Evolutionary conservation across 2,797 vertebrate species (phyloP), one percentile per base, ranked within the genome.

Genomic region (Phoeniculus purpureus): DNA sequence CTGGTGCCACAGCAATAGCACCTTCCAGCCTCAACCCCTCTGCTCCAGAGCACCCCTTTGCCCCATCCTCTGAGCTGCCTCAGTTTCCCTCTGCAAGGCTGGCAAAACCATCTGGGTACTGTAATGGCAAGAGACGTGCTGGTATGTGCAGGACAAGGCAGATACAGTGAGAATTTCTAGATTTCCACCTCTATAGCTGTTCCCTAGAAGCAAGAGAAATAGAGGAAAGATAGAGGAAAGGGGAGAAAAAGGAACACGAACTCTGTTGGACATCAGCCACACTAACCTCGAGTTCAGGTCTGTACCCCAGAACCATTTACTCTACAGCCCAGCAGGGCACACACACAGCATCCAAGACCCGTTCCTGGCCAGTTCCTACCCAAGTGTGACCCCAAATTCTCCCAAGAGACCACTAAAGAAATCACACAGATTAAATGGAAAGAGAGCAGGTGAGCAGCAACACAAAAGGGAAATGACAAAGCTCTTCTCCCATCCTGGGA

Each of bases 1-100:
- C 2, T 43, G 43, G 0, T 37, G 70, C 61, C 45, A 62, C 80
- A 61, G 58, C 0, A 0, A 20, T 2, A 4, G 27, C 31, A 76
- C 29, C 19, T 11, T 54, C 34, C 47, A 18, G 23, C 6, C 54
- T 70, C 72, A 34, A 31, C 4, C 27, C 4, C 23, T 50, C 54
- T 2, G 4, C 13, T 76, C 51, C 43, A n/a, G 20, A 72, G 5
- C 64, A 68, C 12, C 4, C 50, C 25, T 5, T 37, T 8, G 31
- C 75, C 64, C 37, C 5, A 3, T 21, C 52, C 37, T 58, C 61
- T 58, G 22, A 37, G 51, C 67, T 87, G 50, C 59, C 85, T 78
- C 80, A 65, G 55, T 37, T 85, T 85, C 62, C 72, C 59, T 61
- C 2, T 1, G 25, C 43, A 82, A 56, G 58, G n/a, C 32, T 6